Evolutionary conservation across 1,140 invertebrate species (phyloP), one percentile per base, ranked within the genome.

Genomic region (Euwallacea similis): DNA sequence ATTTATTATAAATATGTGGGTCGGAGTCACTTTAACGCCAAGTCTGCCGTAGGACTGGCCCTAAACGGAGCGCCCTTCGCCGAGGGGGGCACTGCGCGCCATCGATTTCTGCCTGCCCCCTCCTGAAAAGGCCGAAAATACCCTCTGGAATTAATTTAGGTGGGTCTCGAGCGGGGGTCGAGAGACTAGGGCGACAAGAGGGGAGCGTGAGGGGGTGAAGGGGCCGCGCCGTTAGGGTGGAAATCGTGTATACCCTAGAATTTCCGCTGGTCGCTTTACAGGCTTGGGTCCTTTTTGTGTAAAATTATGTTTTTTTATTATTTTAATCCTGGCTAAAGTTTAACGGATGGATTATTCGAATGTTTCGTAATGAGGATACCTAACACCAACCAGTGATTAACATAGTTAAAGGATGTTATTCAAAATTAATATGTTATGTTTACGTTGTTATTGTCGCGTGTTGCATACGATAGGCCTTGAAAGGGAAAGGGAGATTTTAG

Each of bases 101-200:
- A 59, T 56, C 55, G 46, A 46, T 60, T 61, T 15, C 8, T 9
- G 8, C 11, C 47, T 43, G 41, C 66, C 66, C 56, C 66, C 56
- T 60, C 42, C 56, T 59, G 47, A 68, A 68, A 68, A 60, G 55
- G 43, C 66, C 55, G 42, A 68, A 68, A 68, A 68, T 68, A 68
- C 66, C 66, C 66, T 60, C 55, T 68, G 66, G 66, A 68, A 68
- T 68, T 68, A 68, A 68, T 68, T 68, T 68, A 61, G 66, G 66
- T 60, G 66, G 54, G 65, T 43, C 65, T 41, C 54, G 43, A 50
- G 42, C 21, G 65, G 8, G 65, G 61, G 61, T 44, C 42, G 59
- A 61, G 55, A n/a, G 42, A 43, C 33, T 10, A n/a, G 8, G 33
- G 46, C 13, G 11, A 7, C 16, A 10, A 10, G 7, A 47, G 21